Base-by-base conservation (phyloP, 2,888 invertebrate genomes). In the Neuroscelio doddi region DNA sequence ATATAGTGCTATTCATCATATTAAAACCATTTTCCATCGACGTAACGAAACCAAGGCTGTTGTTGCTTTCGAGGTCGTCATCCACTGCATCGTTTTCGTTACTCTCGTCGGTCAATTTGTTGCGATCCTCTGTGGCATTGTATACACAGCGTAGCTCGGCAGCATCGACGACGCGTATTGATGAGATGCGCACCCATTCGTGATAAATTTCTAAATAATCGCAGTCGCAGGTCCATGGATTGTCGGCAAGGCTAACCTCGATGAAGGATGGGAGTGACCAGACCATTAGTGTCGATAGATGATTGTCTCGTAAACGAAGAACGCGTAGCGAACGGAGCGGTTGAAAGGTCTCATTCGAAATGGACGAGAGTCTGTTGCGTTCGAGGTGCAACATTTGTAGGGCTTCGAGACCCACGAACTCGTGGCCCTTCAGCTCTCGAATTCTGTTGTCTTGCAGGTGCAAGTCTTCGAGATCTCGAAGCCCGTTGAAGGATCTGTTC, bases 141-240 rank as follows among this genome's bases (percentile, higher is more conserved):
- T 89, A 90, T 68, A 91, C 88, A 81, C 93, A 93, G 72, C 90
- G 89, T 63, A 93, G 86, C 69, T 87, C 87, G 41, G 87, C 82
- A 50, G 88, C 80, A 82, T 93, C 93, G 55, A 86, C 86, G 51
- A 93, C 90, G 53, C 82, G 84, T 50, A 89, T 88, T 68, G 87
- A 89, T 42, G 91, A 89, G 72, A 89, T 87, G 69, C 89, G 88
- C 66, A 92, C 88, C 92, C 93, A 94, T 81, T 93, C 92, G 71
- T 91, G 90, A 76, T 92, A 90, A 82, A 88, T 88, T 80, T 91
- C 90, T 24, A 91, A 89, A 79, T 91, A 93, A 76, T 92, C 91
- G 83, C 94, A 95, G 76, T 93, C 92, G 84, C 94, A 95, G 49
- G 91, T 90, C 93, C 93, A 94, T 51, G 92, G 92, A 80, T 94